Base-by-base conservation (phyloP, 1,140 invertebrate species). In the Orussus abietinus region DNA sequence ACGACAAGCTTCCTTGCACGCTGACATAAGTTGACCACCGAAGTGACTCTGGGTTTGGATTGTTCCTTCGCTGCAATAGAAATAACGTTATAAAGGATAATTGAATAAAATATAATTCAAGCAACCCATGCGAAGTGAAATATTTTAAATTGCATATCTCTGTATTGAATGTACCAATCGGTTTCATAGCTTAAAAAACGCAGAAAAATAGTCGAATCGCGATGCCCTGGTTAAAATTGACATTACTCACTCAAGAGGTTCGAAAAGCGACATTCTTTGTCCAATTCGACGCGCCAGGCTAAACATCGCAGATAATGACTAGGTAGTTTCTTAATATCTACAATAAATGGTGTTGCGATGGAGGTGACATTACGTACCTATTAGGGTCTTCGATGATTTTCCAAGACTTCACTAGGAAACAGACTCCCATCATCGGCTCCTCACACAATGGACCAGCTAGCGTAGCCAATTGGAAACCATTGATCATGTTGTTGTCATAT, bases 371-470 rank as follows among this genome's bases (percentile, higher is more conserved):
- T 19, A 15, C 19, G 42, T 57, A 72, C 67, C 65, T 68, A 38
- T 58, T 51, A 17, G 38, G n/a, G 34, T 64, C 59, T 40, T 78
- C 75, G 38, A 79, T 67, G 5, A 82, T 60, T 38, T 75, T 74
- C 87, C 88, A 92, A 56, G 86, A 85, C 59, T 94, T 84, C 2
- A 97, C 77, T 45, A 91, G 75, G 69, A 96, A 96, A 40, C 84
- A 90, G 1, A 97, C 90, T 1, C 94, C 94, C 77, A 87, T 88
- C 86, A 97, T 90, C 11, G 93, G 91, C 60, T 98, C 95, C 64
- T 97, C 92, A 74, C 95, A 98, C 12, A 97, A 63, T 3, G 93
- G 92, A 3, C 96, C 95, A 31, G 88, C 81, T 10, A 87, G 67
- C 2, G 90, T 87, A 0, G 92, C 92, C 58, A 98, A 66, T 78